These are phyloP conservation scores for Gila orcuttii DNA, from an alignment of 2,113 vertebrate species.

Conservation along the genomic window DNA sequence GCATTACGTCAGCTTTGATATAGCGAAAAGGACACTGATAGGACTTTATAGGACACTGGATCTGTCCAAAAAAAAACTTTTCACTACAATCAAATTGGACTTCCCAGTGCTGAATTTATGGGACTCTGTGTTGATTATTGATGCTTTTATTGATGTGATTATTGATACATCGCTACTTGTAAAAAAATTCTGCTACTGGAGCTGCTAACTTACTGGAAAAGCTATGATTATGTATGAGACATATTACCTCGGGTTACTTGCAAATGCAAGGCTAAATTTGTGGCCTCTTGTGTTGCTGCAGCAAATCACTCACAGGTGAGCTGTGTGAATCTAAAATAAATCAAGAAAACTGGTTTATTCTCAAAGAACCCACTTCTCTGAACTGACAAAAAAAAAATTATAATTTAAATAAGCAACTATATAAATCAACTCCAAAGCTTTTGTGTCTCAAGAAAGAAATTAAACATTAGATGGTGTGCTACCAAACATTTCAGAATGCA, in stretches of 20 bases:
- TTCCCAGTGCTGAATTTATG: no score
- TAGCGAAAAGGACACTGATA: no score
- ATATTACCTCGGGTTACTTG: conserved; percentile 34
- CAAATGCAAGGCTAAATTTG: conserved; percentile 4
- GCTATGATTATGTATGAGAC: neutral
- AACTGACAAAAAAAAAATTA: neutral
- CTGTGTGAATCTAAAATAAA: conserved; percentile 26
- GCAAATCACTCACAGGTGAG: conserved; percentile 42
- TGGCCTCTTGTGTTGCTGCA: neutral
- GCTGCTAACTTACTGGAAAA: neutral
- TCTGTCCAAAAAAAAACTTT: no score
- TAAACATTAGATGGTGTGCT: neutral
- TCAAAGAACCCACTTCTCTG: neutral
- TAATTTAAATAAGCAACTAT: neutral
- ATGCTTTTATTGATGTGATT: no score
- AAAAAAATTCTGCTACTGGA: no score
- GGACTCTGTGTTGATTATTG: no score
- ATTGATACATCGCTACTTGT: no score
- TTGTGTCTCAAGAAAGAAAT: conserved; percentile 11
- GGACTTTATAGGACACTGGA: no score
- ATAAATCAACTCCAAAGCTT: conserved; percentile 29
- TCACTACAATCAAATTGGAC: no score
- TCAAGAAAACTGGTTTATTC: neutral
- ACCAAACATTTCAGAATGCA: neutral
- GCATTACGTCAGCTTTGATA: no score